These are phyloP conservation scores for Omphaloscelis lunosa DNA, from an alignment of 2,888 invertebrate species.

Conservation along the genomic window DNA sequence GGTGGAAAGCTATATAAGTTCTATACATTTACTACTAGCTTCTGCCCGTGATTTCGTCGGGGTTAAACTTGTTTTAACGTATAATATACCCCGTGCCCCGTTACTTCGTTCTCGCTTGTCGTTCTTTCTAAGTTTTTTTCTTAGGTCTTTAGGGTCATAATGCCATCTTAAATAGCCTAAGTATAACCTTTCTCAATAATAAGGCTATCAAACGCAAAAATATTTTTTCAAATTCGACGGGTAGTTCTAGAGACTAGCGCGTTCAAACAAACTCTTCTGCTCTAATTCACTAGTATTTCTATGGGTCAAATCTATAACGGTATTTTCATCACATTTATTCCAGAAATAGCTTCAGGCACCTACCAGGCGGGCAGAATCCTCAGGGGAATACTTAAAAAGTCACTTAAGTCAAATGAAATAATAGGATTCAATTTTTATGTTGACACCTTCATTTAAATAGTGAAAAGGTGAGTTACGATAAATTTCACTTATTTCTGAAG, in stretches of 20 bases:
- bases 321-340: background rate
- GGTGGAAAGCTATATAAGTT: background rate
- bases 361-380: conserved; percentile 39
- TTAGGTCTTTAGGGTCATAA: background rate
- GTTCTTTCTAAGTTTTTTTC: background rate
- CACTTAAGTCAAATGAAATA: conserved; percentile 7
- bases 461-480: conserved; percentile 7
- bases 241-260: no score
- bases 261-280: background rate
- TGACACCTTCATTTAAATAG: conserved; percentile 35
- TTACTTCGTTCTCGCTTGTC: background rate
- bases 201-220: background rate
- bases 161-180: background rate
- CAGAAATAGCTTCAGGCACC: background rate
- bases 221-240: background rate
- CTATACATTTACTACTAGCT: background rate
- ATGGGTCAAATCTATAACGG: background rate
- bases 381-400: conserved; percentile 20
- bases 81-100: background rate
- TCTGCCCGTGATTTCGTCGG: background rate
- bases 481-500: conserved; percentile 27
- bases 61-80: no score
- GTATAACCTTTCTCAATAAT: no score
- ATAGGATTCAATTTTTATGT: conserved; percentile 16
- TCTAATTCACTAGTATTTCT: background rate